These are phyloP conservation scores for Toxonevra muliebris DNA, from an alignment of 2,888 invertebrate genomes.

Conservation along the genomic window DNA sequence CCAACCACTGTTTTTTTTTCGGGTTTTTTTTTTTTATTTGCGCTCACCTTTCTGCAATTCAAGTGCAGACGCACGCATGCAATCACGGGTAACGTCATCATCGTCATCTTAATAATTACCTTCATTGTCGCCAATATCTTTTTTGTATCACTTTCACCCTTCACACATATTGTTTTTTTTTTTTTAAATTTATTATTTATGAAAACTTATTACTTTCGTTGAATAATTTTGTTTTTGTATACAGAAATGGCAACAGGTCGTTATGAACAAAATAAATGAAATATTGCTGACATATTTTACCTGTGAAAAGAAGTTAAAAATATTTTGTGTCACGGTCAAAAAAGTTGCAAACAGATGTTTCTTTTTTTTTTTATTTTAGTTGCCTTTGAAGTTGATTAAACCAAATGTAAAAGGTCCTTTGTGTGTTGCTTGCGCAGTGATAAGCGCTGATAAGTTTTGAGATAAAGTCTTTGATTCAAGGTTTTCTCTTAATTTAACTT, in stretches of 20 bases:
- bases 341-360: conserved; percentile 6
- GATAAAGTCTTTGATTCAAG: no score
- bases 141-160: conserved; percentile 30
- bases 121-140: not conserved
- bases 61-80: not conserved
- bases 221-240: conserved; percentile 7
- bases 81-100: not conserved
- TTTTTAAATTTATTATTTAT: conserved; percentile 12
- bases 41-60: not conserved
- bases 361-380: not conserved
- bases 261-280: conserved; percentile 13
- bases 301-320: not conserved
- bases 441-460: no score
- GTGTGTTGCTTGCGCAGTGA: no score
- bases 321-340: conserved; percentile 22
- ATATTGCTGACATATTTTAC: conserved; percentile 5
- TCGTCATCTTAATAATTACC: no score
- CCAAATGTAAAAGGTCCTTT: no score
- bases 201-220: conserved; percentile 16
- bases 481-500: no score
- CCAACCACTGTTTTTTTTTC: no score
- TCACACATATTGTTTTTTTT: conserved; percentile 14
- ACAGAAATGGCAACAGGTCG: not conserved
- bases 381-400: not conserved
- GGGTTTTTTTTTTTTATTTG: not conserved